phyloP scores from a whole-genome alignment of 2,888 invertebrate genomes.

The Saturnia japonica region DNA sequence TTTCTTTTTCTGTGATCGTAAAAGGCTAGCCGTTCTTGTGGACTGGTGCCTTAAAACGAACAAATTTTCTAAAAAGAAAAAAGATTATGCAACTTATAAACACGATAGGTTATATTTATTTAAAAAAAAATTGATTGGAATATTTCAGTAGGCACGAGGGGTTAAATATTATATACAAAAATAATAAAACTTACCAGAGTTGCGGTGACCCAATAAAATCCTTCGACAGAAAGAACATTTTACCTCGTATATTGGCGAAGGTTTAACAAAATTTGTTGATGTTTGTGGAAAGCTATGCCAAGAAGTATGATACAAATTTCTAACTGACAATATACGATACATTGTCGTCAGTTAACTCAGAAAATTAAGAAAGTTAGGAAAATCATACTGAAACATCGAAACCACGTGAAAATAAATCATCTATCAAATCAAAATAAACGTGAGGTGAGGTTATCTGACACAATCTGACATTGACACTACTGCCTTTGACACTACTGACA shows the following conservation, averaged over 20 bases:
- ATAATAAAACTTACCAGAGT: constrained; percentile 53
- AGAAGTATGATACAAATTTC: constrained; percentile 67
- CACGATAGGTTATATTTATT: constrained; percentile 10
- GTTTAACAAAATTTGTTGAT: constrained; percentile 48
- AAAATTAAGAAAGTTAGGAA: constrained; percentile 38
- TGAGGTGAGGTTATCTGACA: constrained; percentile 9
- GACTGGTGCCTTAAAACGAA: constrained; percentile 64
- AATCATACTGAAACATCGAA: constrained; percentile 58
- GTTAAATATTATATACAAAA: background rate
- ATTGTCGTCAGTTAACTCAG: constrained; percentile 53
- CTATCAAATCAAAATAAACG: constrained; percentile 49
- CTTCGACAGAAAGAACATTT: constrained; percentile 75
- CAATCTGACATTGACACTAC: background rate
- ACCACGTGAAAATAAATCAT: constrained; percentile 61
- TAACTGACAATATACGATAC: constrained; percentile 72
- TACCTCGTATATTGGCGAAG: constrained; percentile 51
- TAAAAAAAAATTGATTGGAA: background rate
- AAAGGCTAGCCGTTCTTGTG: constrained; percentile 66
- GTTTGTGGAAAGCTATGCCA: constrained; percentile 57
- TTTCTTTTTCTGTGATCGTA: constrained; percentile 68
- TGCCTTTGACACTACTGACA: background rate
- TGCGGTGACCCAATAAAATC: constrained; percentile 56
- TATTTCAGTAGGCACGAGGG: no score
- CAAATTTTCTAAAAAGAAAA: constrained; percentile 59
- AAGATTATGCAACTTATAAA: constrained; percentile 70